Percentiles rank a stretch among this genome's conserved stretches.
Evolutionary conservation across 2,797 vertebrate genomes (phyloP).

Genomic region (Muscicapa comitata): DNA sequence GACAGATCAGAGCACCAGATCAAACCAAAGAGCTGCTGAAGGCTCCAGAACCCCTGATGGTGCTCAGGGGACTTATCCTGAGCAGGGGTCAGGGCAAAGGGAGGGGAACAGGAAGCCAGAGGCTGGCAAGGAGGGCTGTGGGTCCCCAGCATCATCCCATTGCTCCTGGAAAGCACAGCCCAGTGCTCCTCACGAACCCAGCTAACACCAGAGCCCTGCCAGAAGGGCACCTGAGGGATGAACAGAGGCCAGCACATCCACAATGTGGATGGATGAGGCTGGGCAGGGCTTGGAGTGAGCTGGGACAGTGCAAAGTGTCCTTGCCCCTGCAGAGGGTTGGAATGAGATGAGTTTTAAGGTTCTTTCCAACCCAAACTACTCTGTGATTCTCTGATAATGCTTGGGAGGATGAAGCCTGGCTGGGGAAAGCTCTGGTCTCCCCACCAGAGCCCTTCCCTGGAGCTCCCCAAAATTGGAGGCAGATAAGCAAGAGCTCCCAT

Average conservation of each 20-base stretch:
- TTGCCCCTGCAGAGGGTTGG: background rate
- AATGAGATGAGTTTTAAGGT: background rate
- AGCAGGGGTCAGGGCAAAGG: background rate
- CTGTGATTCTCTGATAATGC: background rate
- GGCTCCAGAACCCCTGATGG: background rate
- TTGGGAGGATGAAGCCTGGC: background rate
- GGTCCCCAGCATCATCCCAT: rapidly evolving
- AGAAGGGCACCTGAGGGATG: rapidly evolving
- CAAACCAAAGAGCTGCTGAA: background rate
- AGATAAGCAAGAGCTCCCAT: background rate
- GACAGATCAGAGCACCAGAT: rapidly evolving
- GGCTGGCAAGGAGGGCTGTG: background rate
- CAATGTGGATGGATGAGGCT: rapidly evolving
- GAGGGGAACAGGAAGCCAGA: rapidly evolving
- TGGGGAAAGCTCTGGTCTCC: background rate
- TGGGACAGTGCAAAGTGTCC: background rate
- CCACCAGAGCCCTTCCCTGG: background rate
- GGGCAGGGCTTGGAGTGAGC: background rate
- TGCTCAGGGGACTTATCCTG: too few relatives aligned
- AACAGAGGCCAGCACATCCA: rapidly evolving
- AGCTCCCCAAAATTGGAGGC: background rate
- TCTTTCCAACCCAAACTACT: background rate
- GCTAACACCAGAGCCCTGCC: rapidly evolving
- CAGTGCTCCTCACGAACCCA: rapidly evolving
- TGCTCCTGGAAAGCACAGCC: rapidly evolving